Conservation (phyloP, 2,888 invertebrate species). For the Microdon myrmicae region DNA sequence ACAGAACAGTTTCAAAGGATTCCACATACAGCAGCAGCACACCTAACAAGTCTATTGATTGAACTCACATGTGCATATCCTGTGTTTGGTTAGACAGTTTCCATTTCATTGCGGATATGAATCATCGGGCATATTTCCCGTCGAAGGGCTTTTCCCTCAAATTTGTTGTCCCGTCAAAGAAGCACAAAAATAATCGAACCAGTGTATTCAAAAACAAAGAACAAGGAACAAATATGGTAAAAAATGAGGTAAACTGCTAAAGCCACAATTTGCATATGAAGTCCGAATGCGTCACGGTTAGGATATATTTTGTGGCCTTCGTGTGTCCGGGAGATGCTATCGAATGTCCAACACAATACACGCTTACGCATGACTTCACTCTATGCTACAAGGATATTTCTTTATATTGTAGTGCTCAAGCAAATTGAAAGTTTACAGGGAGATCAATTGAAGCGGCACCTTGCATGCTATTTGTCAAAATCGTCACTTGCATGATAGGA, state of each 20-base stretch:
- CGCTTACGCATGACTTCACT: conserved; percentile 45
- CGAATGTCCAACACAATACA: conserved; percentile 29
- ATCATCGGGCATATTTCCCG: conserved; percentile 52
- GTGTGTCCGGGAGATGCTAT: conserved; percentile 15
- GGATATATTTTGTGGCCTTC: conserved; percentile 26
- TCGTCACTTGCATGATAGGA: too few relatives aligned
- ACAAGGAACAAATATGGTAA: too few relatives aligned
- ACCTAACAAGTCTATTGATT: too few relatives aligned
- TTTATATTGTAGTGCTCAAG: too few relatives aligned
- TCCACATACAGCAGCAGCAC: too few relatives aligned
- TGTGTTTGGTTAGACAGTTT: conserved; percentile 52
- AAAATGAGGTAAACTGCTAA: conserved; percentile 42
- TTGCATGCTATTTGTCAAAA: too few relatives aligned
- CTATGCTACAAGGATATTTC: too few relatives aligned
- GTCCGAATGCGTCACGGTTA: too few relatives aligned
- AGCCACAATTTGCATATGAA: conserved; percentile 48
- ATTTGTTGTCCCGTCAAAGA: conserved; percentile 44
- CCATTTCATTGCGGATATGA: conserved; percentile 53
- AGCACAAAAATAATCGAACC: conserved; percentile 15
- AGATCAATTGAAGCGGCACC: too few relatives aligned
- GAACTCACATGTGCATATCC: conserved; percentile 51
- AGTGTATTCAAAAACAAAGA: conserved; percentile 8
- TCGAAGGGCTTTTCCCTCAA: conserved; percentile 51
- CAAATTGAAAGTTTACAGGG: too few relatives aligned
- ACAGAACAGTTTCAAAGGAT: too few relatives aligned